Evolutionary conservation across 1,140 invertebrate genomes (phyloP), one percentile per base, ranked within the genome.

Genomic region (Panulirus ornatus): DNA sequence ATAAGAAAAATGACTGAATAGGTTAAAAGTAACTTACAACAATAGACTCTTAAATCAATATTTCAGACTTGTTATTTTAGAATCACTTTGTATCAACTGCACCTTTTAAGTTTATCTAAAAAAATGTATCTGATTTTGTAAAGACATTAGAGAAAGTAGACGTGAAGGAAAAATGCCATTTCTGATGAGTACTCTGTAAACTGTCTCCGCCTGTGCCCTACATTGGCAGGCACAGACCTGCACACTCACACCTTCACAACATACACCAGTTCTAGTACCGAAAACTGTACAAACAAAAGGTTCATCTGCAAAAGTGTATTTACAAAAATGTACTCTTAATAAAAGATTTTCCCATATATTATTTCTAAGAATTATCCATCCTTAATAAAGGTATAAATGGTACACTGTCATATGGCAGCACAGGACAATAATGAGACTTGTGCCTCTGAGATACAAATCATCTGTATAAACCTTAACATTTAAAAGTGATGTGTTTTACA

Each of bases 221-320:
- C 66, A 30, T 34, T 19, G 40, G 66, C 71, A 82, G 38, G 82
- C 79, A 83, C 86, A 90, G 40, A 90, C 82, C 82, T 84, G 88
- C 88, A 90, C 88, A 90, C 75, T 78, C 88, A 90, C 88, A 90
- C 83, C 75, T 71, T 84, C 88, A 90, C 88, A 90, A 84, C 88
- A 90, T 90, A 90, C 88, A 90, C 88, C 75, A 84, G 73, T 51
- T 90, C 71, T 85, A 90, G 88, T 85, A 90, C 83, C 75, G 82
- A 90, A 90, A 90, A 90, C 88, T 90, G 88, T 90, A 85, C 88
- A 90, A 90, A 90, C 88, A 90, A 90, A 90, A 90, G 54, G 58
- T 78, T 84, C 75, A 83, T 90, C 42, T 90, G 83, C 73, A 90
- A 88, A 90, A 90, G 82, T 90, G 82, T 90, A 90, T 85, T 90